phyloP scores from a whole-genome alignment of 2,888 invertebrate species.

The Agrochola lota region DNA sequence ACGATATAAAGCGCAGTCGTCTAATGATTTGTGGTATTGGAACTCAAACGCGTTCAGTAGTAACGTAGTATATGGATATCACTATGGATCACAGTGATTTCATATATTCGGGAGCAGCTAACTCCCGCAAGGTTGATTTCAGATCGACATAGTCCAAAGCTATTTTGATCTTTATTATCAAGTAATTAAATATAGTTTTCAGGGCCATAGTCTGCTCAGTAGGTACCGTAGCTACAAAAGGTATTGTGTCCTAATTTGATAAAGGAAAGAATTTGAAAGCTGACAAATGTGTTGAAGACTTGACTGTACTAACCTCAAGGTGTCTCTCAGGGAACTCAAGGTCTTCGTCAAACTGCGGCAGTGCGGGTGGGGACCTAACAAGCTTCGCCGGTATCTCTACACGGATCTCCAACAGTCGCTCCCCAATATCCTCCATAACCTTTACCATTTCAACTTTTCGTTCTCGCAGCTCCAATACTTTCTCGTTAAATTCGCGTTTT shows the following conservation, averaged over 20 bases:
- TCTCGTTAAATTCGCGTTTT: constrained; percentile 83
- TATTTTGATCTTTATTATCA: not conserved
- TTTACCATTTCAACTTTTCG: constrained; percentile 80
- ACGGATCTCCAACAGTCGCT: constrained; percentile 89
- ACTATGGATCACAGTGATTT: too few relatives aligned
- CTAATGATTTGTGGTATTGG: too few relatives aligned
- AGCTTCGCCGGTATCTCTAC: constrained; percentile 89
- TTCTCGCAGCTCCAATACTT: constrained; percentile 82
- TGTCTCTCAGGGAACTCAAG: constrained; percentile 91
- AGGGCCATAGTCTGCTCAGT: not conserved
- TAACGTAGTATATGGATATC: too few relatives aligned
- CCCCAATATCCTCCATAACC: constrained; percentile 81
- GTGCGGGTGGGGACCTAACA: constrained; percentile 82
- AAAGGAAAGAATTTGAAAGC: not conserved
- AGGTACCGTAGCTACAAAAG: not conserved
- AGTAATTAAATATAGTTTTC: not conserved
- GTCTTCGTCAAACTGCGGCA: constrained; percentile 87
- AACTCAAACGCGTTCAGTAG: too few relatives aligned
- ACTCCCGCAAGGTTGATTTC: not conserved
- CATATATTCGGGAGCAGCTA: too few relatives aligned
- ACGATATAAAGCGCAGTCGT: too few relatives aligned
- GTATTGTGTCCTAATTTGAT: not conserved
- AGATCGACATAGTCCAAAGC: not conserved
- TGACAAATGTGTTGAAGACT: not conserved
- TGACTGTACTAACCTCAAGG: constrained; percentile 79